Base-by-base conservation (phyloP, 2,888 invertebrate species). In the Notodonta ziczac region DNA sequence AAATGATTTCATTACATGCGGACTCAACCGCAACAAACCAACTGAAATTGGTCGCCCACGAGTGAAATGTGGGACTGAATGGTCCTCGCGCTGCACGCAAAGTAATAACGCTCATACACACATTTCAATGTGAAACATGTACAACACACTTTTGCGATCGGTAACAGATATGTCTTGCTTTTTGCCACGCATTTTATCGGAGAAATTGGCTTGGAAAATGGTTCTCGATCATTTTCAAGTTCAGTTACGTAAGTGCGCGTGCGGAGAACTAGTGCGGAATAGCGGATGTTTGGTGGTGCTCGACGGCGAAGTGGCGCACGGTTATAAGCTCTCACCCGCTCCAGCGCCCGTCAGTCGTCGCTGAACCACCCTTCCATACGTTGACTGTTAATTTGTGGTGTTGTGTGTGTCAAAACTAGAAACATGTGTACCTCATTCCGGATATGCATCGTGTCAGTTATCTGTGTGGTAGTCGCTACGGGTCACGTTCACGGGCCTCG, bases 121-220 rank as follows among this genome's bases (percentile, higher is more conserved):
- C 84, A 85, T 76, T 76, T 78, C 72, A 76, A 83, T 74, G 66
- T 66, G 62, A 75, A 75, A 75, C 72, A 73, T 70, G 72, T 67
- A 67, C 61, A 70, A 80, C 81, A 80, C 80, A 76, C 77, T 72
- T 75, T 44, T 78, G 83, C 81, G 85, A 83, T 83, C 79, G 82
- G 81, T 80, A 85, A 85, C 83, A 86, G 85, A 89, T 85, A 87
- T 86, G 86, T 85, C 84, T 89, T 81, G 84, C 86, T 93, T 93
- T 93, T 94, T 94, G 83, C 82, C 78, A 81, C 85, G 84, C 93
- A 94, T 94, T 93, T 92, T 92, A 92, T 91, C 80, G 93, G 94
- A 93, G 94, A 94, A 94, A 94, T 93, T 93, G 87, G 86, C 89
- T 91, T 94, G 91, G 93, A 93, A 94, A 94, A 93, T 89, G 86